phyloP scores from a whole-genome alignment of 2,797 vertebrate genomes.

The Girardinus metallicus region DNA sequence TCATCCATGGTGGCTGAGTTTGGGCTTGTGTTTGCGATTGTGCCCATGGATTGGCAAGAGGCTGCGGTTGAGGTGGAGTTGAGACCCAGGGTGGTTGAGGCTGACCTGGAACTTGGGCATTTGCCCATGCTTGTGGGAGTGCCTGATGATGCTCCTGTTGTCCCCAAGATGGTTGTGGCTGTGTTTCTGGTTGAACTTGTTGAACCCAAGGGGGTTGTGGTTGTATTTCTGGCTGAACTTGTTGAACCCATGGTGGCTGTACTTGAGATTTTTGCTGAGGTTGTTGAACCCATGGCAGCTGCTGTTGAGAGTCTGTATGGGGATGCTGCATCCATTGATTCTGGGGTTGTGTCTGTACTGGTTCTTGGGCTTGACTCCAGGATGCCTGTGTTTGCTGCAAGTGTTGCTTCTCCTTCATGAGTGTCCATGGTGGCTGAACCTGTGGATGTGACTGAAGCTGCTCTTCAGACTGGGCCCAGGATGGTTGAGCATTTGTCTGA shows the following conservation, averaged over 20 bases:
- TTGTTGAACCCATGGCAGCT: constrained; percentile 79
- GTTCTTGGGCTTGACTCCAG: constrained; percentile 72
- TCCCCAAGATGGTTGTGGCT: constrained; percentile 79
- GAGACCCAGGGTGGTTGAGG: constrained; percentile 68
- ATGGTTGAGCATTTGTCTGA: constrained; percentile 46
- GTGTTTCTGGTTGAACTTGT: constrained; percentile 66
- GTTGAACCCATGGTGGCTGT: constrained; percentile 70
- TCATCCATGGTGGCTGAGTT: constrained; percentile 74
- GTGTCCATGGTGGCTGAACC: constrained; percentile 59
- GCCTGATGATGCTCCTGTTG: constrained; percentile 56
- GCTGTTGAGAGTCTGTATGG: constrained; percentile 65
- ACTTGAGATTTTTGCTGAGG: constrained; percentile 72
- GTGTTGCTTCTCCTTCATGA: constrained; percentile 60
- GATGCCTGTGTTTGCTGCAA: constrained; percentile 60
- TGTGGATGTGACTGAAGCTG: constrained; percentile 54
- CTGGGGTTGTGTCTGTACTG: constrained; percentile 72
- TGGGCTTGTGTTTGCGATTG: constrained; percentile 66
- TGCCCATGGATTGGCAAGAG: constrained; percentile 67
- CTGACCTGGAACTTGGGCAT: constrained; percentile 65
- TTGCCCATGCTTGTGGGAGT: constrained; percentile 53
- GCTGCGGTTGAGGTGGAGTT: constrained; percentile 70
- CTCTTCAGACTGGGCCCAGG: constrained; percentile 61
- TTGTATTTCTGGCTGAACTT: constrained; percentile 69
- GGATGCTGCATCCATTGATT: constrained; percentile 79
- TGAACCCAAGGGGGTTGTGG: constrained; percentile 80